Conservation (phyloP, 2,888 invertebrate genomes). For the Aphidius colemani region DNA sequence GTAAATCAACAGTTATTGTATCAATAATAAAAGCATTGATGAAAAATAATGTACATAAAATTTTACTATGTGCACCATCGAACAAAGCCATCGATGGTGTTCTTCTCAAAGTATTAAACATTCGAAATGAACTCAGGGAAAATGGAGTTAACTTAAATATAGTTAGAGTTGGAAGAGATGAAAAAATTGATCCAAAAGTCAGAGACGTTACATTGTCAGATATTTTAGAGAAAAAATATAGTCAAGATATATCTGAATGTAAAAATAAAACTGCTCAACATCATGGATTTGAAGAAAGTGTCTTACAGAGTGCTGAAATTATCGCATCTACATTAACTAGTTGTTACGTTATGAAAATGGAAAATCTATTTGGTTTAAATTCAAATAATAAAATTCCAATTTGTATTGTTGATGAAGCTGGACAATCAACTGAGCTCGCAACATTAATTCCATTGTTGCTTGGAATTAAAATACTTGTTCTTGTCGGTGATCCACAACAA, state of each 20-base stretch:
- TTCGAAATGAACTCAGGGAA: too few species aligned
- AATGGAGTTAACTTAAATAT: slow-evolving; percentile 64
- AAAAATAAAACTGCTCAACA: too few species aligned
- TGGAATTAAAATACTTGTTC: slow-evolving; percentile 73
- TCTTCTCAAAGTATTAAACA: too few species aligned
- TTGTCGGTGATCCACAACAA: slow-evolving; percentile 87
- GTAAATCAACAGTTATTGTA: slow-evolving; percentile 80
- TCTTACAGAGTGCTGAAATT: too few species aligned
- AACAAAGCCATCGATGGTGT: slow-evolving; percentile 82
- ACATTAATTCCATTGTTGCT: slow-evolving; percentile 78
- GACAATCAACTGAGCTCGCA: slow-evolving; percentile 84
- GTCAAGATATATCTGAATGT: too few species aligned
- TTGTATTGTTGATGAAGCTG: slow-evolving; percentile 86
- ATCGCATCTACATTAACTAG: too few species aligned
- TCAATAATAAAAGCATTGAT: slow-evolving; percentile 73
- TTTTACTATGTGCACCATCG: slow-evolving; percentile 83
- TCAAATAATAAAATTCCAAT: slow-evolving; percentile 34
- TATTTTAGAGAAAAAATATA: too few species aligned
- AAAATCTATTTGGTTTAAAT: too few species aligned
- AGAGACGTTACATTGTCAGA: slow-evolving; percentile 64
- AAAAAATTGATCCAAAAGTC: slow-evolving; percentile 66
- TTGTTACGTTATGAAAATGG: too few species aligned
- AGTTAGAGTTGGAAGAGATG: slow-evolving; percentile 70
- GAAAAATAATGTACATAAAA: slow-evolving; percentile 62
- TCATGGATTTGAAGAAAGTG: too few species aligned